Evolutionary conservation across 1,140 invertebrate genomes (phyloP).

Genomic region (Aradophagus sp.): DNA sequence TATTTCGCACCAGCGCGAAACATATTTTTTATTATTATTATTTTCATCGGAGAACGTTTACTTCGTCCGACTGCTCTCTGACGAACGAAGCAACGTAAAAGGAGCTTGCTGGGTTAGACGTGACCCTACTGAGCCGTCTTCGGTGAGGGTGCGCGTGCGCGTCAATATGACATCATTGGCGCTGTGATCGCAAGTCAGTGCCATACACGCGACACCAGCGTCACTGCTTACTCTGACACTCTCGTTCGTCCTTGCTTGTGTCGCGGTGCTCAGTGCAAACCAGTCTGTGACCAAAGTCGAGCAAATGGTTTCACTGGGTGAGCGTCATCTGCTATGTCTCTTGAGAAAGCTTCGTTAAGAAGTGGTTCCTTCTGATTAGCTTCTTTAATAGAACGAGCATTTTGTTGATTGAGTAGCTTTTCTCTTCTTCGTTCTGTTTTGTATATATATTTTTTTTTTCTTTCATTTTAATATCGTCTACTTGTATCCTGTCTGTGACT

Average conservation of each 20-base stretch:
- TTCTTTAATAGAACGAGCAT: constrained; percentile 3
- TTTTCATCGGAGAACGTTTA: constrained; percentile 36
- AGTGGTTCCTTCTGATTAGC: background rate
- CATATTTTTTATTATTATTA: no score
- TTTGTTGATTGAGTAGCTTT: no score
- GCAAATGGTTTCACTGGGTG: background rate
- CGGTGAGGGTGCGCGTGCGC: constrained; percentile 4
- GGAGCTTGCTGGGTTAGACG: constrained; percentile 43
- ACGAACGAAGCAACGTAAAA: constrained; percentile 14
- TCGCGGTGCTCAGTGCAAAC: background rate
- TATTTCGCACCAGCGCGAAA: constrained; percentile 73
- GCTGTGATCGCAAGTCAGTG: background rate
- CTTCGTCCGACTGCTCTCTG: constrained; percentile 3
- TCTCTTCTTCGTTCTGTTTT: no score
- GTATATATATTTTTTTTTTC: no score
- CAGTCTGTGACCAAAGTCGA: no score
- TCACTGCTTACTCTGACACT: constrained; percentile 35
- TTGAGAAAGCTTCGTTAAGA: constrained; percentile 14
- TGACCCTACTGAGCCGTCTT: constrained; percentile 14
- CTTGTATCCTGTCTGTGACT: background rate
- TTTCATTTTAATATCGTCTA: background rate
- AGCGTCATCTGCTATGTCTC: constrained; percentile 13
- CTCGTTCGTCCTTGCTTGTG: constrained; percentile 27
- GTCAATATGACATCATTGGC: background rate
- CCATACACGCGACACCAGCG: constrained; percentile 13